Evolutionary conservation across 1,140 invertebrate genomes (phyloP), one percentile per base, ranked within the genome.

Genomic region (Drosophila insularis): DNA sequence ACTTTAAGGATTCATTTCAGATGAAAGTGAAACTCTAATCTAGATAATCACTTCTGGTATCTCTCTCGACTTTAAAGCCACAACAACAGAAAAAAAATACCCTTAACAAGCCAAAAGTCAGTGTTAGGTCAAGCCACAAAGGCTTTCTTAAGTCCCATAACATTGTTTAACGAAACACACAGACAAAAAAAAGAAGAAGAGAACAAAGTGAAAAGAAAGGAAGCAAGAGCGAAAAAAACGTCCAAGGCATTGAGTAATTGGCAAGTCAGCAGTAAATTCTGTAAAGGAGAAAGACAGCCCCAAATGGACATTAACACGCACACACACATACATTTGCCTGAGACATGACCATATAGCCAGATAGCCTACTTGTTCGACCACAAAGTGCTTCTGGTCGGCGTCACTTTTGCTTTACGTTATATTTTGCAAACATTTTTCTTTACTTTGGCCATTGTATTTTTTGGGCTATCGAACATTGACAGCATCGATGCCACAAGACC

Each of bases 191-290:
- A n/a, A 27, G 46, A 31, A 62, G 35, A 56, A 5, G 35, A 56
- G 3, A 21, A 35, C 32, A 35, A 35, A 11, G 7, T 2, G 10
- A 14, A 32, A n/a, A 14, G 50, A 64, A 61, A 27, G 27, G 5
- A 39, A 21, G 60, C 19, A 14, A 39, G 37, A 19, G 19, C 40
- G 14, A 14, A 39, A 39, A 43, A 50, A 71, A 23, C 56, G 43
- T 46, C 40, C 59, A 40, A 46, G 37, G 66, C 65, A 60, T 64
- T 81, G 80, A 84, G 71, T 82, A 82, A 81, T 81, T 81, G 80
- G 67, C 75, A 74, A 79, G 71, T 82, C 71, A 65, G 76, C 80
- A 74, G 71, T 79, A 74, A 67, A 66, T 60, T 82, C 53, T 32
- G 56, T 59, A 59, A 27, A 61, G 17, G 2, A 23, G 37, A 39